Evolutionary conservation across 2,797 vertebrate genomes (phyloP), one percentile per base, ranked within the genome.

Genomic region (Tarsius wallacei): DNA sequence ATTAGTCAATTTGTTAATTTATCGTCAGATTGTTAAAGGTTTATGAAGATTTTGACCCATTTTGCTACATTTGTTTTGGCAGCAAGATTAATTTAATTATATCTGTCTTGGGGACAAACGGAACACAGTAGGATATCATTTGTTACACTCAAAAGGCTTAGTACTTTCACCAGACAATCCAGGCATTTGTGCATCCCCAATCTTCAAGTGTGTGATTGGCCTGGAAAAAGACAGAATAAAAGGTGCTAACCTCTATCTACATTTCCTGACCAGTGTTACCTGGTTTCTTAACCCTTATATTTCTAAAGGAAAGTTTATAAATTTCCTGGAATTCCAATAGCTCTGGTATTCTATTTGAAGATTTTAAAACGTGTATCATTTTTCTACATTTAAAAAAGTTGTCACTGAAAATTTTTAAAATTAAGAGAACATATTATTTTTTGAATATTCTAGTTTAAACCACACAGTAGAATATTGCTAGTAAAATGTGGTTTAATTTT

Each of bases 1-100:
- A 96, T 97, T 96, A 97, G 94, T 97, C 98, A 98, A 87, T 97
- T 97, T 97, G 96, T 93, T 98, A 97, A 98, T 96, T 96, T 97
- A 96, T 95, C 97, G 97, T 97, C 91, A 97, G 93, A 96, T 96
- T 97, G 98, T 93, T 96, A 98, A 93, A 96, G 96, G 97, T 98
- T 98, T 97, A 97, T 94, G 97, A 96, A 97, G 89, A 92, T 96
- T 96, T 97, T 98, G 97, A 98, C 97, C 97, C 70, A 87, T 91
- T 97, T 85, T 96, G 77, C 82, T 90, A 80, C 49, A 92, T 93
- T 96, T 83, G 9, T 97, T 96, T 97, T 98, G 93, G 86, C 96
- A 98, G 89, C 24, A 87, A 94, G 97, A 98, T 96, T 97, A 94
- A 98, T 96, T 98, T 97, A 96, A 98, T 97, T 97, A 94, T 90